Percentiles rank a stretch among this genome's conserved stretches.
Evolutionary conservation across 2,888 invertebrate species (phyloP).

Genomic region (Cetonia aurata): DNA sequence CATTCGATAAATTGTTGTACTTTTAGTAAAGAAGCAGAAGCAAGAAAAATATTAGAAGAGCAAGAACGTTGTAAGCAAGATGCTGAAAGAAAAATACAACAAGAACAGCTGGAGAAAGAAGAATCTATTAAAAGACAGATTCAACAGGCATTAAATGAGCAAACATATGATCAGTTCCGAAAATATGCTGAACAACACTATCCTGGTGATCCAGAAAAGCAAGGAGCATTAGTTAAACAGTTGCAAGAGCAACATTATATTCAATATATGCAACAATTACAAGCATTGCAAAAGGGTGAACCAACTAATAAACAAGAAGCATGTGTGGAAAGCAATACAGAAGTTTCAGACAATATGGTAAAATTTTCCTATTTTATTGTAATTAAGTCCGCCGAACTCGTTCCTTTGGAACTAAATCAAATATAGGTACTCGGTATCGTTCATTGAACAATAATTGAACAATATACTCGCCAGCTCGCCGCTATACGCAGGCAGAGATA

Average conservation of each 20-base stretch:
- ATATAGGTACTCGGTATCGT: no score
- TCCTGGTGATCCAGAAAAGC: constrained; percentile 88
- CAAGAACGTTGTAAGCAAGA: constrained; percentile 72
- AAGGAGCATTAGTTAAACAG: constrained; percentile 92
- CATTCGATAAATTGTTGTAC: constrained; percentile 10
- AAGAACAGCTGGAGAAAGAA: constrained; percentile 73
- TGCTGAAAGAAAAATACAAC: constrained; percentile 75
- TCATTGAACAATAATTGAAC: no score
- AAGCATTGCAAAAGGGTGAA: constrained; percentile 67
- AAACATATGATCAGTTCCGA: constrained; percentile 90
- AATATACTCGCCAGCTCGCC: no score
- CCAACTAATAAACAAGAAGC: constrained; percentile 55
- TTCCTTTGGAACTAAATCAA: no score
- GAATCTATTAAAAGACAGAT: constrained; percentile 82
- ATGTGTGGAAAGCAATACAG: constrained; percentile 5
- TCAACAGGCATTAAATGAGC: constrained; percentile 96
- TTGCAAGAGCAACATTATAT: constrained; percentile 99
- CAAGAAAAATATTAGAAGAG: constrained; percentile 70
- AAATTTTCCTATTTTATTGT: background rate
- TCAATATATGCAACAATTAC: constrained; percentile 96
- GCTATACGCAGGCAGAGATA: no score
- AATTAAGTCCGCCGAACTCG: no score
- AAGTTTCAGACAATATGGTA: constrained; percentile 11
- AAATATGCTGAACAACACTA: constrained; percentile 95
- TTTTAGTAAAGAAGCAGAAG: constrained; percentile 69